A percentile compares a stretch with the other conserved stretches of the same genome.
Conservation (phyloP, 2,797 vertebrate species). For the Propithecus deckenii region DNA sequence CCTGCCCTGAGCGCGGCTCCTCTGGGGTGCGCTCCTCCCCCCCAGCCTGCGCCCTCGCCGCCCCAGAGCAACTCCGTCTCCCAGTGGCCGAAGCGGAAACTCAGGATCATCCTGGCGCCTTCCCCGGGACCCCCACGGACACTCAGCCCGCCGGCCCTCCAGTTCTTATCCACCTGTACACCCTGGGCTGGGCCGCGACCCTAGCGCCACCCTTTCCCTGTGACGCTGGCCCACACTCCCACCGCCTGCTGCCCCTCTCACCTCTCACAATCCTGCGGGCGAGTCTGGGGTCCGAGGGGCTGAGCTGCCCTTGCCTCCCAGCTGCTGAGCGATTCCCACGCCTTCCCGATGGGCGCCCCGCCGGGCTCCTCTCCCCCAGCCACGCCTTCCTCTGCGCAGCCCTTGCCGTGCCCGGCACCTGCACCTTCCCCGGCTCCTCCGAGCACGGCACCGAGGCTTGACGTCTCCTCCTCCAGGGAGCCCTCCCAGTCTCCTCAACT, state of each 20-base stretch:
- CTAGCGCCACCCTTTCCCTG: accelerated
- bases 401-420: accelerated
- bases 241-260: accelerated
- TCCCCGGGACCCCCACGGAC: too few relatives aligned
- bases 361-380: background rate
- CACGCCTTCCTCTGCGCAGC: accelerated
- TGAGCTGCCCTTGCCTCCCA: background rate
- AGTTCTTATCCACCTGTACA: accelerated
- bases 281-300: background rate
- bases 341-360: background rate
- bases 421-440: too few relatives aligned
- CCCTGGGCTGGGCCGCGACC: too few relatives aligned
- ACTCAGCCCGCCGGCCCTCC: background rate
- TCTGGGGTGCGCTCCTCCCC: accelerated
- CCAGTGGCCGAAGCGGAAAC: background rate
- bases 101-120: accelerated
- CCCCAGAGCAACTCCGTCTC: too few relatives aligned
- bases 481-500: background rate
- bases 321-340: too few relatives aligned
- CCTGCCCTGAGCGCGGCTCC: accelerated
- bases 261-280: background rate
- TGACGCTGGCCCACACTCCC: background rate
- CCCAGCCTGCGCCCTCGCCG: accelerated
- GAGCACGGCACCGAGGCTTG: accelerated
- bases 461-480: background rate